Evolutionary conservation across 1,140 invertebrate genomes (phyloP).

Genomic region (Lycorma delicatula): DNA sequence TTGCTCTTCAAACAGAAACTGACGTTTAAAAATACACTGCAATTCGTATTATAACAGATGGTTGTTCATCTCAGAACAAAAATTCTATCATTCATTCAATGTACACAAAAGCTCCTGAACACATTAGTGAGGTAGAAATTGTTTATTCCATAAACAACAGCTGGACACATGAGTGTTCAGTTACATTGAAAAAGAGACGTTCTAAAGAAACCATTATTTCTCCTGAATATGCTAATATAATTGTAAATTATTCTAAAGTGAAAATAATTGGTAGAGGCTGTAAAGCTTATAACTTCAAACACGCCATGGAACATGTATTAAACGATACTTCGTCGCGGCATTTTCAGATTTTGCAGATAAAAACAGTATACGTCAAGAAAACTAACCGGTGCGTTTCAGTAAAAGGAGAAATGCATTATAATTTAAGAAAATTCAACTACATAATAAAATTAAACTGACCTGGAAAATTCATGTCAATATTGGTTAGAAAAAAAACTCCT

Average conservation of each 20-base stretch:
- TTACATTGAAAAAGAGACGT: conserved; percentile 22
- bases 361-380: neutral
- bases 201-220: neutral
- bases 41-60: too few species aligned
- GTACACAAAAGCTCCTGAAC: conserved; percentile 19
- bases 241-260: neutral
- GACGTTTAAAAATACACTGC: too few species aligned
- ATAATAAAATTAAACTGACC: too few species aligned
- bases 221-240: neutral
- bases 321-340: neutral
- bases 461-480: neutral
- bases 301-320: neutral
- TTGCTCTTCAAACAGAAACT: too few species aligned
- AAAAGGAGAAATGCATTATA: neutral
- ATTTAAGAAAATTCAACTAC: too few species aligned
- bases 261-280: neutral
- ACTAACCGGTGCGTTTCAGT: neutral
- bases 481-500: neutral
- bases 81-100: conserved; percentile 29
- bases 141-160: conserved; percentile 30
- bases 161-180: conserved; percentile 33
- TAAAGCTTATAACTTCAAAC: neutral
- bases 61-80: conserved; percentile 33
- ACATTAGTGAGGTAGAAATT: conserved; percentile 26
- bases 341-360: neutral